Evolutionary conservation across 2,888 invertebrate genomes (phyloP).

Genomic region (Andrena flavipes): DNA sequence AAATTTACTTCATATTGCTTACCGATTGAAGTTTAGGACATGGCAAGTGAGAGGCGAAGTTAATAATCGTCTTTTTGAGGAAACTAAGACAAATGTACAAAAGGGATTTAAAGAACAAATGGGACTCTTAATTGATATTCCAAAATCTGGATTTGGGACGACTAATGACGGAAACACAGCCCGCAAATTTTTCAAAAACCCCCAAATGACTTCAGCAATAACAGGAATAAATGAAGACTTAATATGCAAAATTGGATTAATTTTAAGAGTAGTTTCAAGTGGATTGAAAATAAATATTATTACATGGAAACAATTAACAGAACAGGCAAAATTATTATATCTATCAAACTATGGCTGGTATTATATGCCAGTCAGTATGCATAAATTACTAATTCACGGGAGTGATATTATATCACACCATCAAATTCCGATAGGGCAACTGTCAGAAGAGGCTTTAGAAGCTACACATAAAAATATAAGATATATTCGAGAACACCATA

Average conservation of each 20-base stretch:
- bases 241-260: background rate
- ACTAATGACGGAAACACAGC: conserved; percentile 6
- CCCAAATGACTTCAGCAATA: background rate
- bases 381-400: background rate
- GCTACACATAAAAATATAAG: no score
- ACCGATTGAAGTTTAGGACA: background rate
- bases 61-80: background rate
- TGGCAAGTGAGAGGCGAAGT: background rate
- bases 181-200: background rate
- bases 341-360: background rate
- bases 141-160: background rate
- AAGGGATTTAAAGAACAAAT: background rate
- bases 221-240: background rate
- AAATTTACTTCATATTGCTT: background rate
- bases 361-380: background rate
- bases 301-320: no score
- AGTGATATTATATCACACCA: no score
- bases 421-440: no score
- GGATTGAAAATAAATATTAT: no score
- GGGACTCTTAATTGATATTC: background rate
- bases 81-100: background rate
- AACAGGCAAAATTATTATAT: background rate
- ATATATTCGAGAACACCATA: no score
- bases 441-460: no score
- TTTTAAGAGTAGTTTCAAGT: background rate